Percentiles rank a stretch among this genome's conserved stretches.
Evolutionary conservation across 2,888 invertebrate genomes (phyloP).

Genomic region (Suillia variegata): DNA sequence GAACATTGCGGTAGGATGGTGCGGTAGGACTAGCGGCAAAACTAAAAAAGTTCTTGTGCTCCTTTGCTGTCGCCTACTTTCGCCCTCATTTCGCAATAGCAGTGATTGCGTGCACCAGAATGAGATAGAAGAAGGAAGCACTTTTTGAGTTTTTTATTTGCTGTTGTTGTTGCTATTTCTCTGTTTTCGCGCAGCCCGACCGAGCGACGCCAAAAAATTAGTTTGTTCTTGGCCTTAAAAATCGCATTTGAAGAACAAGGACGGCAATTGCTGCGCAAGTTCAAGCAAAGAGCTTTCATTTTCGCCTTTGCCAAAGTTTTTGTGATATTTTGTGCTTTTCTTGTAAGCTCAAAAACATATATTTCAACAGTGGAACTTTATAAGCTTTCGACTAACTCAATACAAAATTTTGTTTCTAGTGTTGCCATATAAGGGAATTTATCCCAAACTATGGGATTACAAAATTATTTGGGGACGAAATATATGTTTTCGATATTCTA

Average conservation of each 20-base stretch:
- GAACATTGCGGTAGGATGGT: too few relatives aligned
- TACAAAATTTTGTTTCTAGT: too few relatives aligned
- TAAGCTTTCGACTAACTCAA: too few relatives aligned
- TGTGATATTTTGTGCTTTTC: too few relatives aligned
- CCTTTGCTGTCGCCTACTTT: background rate
- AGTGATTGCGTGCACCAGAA: background rate
- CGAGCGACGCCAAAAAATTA: slow-evolving; percentile 38
- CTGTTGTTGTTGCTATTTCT: background rate
- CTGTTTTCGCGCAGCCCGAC: slow-evolving; percentile 27
- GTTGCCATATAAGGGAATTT: too few relatives aligned
- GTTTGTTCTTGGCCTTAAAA: slow-evolving; percentile 57
- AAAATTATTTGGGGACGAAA: too few relatives aligned
- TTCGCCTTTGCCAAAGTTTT: too few relatives aligned
- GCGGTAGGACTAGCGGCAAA: slow-evolving; percentile 51
- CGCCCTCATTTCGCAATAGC: background rate
- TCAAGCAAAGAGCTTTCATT: slow-evolving; percentile 14
- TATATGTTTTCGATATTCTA: too few relatives aligned
- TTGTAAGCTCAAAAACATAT: too few relatives aligned
- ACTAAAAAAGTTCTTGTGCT: slow-evolving; percentile 43
- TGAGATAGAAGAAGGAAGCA: background rate
- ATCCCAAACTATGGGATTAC: too few relatives aligned
- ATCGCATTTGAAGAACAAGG: slow-evolving; percentile 59
- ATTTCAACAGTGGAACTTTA: too few relatives aligned
- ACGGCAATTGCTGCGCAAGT: slow-evolving; percentile 43
- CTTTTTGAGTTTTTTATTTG: background rate